Evolutionary conservation across 2,888 invertebrate genomes (phyloP), one percentile per base, ranked within the genome.

Genomic region (Doris montereyensis): DNA sequence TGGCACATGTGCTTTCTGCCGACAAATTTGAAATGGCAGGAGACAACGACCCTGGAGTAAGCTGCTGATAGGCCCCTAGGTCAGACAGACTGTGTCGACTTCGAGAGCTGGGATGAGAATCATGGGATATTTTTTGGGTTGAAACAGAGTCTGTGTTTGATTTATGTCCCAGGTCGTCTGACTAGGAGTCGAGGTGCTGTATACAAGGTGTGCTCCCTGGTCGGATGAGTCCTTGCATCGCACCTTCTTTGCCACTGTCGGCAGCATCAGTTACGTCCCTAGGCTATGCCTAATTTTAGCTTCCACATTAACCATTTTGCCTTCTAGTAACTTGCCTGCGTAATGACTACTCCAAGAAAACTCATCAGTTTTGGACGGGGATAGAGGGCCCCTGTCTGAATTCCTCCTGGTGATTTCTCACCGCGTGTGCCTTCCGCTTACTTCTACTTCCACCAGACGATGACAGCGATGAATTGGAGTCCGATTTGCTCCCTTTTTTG

Each of bases 41-140:
- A n/a, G n/a, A n/a, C n/a, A n/a, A n/a, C n/a, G n/a, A n/a, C n/a
- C n/a, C n/a, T n/a, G n/a, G n/a, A n/a, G n/a, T 86, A 72, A 86
- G 86, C 74, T 86, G 84, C 72, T 86, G 86, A 74, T 86, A 87
- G 24, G 83, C 83, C 10, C 86, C 83, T 13, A 87, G 81, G 68
- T 88, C 87, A 4, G 87, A 83, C 35, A 87, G 84, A 80, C 88
- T 88, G 77, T 87, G 87, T 4, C 88, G 80, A 58, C 84, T 85
- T 2, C 80, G 67, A 10, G 78, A 35, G 8, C 67, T 62, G 3
- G 21, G 2, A 34, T 21, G 13, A 0, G 4, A 13, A 1, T 82
- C 83, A 13, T 84, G 79, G n/a, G n/a, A n/a, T n/a, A n/a, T n/a
- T 34, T 85, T 86, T 13, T 82, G 80, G n/a, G 82, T 78, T 3